Percentiles rank a stretch among this genome's conserved stretches.
Evolutionary conservation across 2,113 vertebrate genomes (phyloP).

Genomic region (Sebastes fasciatus): DNA sequence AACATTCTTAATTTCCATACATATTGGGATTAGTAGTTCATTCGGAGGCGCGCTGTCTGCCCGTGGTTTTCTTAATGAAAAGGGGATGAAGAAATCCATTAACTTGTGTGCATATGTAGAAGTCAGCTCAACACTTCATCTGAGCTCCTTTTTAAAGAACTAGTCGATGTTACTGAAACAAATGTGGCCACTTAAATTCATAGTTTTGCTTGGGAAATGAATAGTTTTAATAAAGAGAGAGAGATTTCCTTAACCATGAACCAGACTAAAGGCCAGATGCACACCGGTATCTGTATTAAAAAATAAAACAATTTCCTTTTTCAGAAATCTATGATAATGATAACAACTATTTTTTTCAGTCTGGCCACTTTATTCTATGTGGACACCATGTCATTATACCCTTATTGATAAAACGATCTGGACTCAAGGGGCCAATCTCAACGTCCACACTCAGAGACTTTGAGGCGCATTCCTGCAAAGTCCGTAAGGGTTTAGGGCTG

Average conservation of each 20-base stretch:
- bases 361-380: too few species aligned
- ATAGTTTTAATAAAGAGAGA: not conserved
- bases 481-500: not conserved
- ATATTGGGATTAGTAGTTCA: slow-evolving; percentile 70
- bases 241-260: not conserved
- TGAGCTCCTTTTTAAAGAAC: not conserved
- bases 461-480: too few species aligned
- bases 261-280: not conserved
- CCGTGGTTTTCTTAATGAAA: slow-evolving; percentile 36
- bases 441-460: too few species aligned
- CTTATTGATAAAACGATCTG: too few species aligned
- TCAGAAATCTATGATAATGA: too few species aligned
- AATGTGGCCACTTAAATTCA: not conserved
- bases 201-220: not conserved
- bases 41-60: slow-evolving; percentile 1
- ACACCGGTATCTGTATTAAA: not conserved
- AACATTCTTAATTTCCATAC: slow-evolving; percentile 70
- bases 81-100: slow-evolving; percentile 34
- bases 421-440: too few species aligned
- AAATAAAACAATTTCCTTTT: too few species aligned
- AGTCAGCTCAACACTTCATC: not conserved
- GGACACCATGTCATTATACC: too few species aligned
- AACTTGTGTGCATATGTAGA: slow-evolving; percentile 10
- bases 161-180: not conserved
- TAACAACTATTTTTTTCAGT: too few species aligned